A percentile compares a stretch with the other conserved stretches of the same genome.
These are phyloP conservation scores for Zeugodacus cucurbitae DNA, from an alignment of 1,140 invertebrate genomes.

Conservation along the genomic window DNA sequence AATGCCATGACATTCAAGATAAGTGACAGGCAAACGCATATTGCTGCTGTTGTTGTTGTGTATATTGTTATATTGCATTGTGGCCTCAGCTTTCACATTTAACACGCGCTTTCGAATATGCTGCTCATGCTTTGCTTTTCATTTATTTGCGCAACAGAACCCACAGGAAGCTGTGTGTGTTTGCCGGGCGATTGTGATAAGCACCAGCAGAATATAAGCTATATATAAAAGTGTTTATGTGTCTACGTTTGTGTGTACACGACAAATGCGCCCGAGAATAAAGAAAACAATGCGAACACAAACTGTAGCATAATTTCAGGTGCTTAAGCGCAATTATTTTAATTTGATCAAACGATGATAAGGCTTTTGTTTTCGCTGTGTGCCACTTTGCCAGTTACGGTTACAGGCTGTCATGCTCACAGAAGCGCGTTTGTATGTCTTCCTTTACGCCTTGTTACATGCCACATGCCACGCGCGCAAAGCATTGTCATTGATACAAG, in stretches of 20 bases:
- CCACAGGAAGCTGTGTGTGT: neutral
- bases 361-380: slow-evolving; percentile 4
- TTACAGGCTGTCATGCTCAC: neutral
- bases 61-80: neutral
- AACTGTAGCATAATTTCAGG: slow-evolving; percentile 42
- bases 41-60: too few species aligned
- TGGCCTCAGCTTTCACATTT: neutral
- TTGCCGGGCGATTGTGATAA: neutral
- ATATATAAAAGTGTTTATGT: neutral
- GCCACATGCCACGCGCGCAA: neutral
- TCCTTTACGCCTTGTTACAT: neutral
- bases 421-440: neutral
- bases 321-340: slow-evolving; percentile 44
- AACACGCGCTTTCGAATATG: neutral
- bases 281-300: neutral
- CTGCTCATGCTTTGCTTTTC: neutral
- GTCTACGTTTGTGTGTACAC: too few species aligned
- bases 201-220: neutral
- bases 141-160: neutral
- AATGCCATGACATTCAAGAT: neutral
- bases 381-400: neutral
- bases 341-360: slow-evolving; percentile 44
- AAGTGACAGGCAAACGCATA: neutral
- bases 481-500: neutral
- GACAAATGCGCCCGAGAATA: neutral